These are phyloP conservation scores for Heliangelus exortis DNA, from an alignment of 2,797 vertebrate genomes.

Conservation along the genomic window DNA sequence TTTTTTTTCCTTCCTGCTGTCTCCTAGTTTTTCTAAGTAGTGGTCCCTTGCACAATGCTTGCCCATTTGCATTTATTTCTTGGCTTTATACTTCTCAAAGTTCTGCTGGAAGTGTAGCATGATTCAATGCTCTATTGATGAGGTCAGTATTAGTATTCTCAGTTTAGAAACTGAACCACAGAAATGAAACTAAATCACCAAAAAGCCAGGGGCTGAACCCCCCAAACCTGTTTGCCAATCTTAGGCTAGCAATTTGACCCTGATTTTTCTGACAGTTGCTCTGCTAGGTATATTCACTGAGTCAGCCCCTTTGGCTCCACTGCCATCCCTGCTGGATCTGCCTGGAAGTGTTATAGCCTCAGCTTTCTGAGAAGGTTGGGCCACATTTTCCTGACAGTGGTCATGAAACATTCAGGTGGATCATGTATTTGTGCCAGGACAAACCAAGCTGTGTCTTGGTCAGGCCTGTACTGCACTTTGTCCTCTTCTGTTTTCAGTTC, in stretches of 20 bases:
- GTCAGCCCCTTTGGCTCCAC: not conserved
- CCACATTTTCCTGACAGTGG: not conserved
- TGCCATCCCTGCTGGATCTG: not conserved
- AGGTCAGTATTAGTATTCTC: not conserved
- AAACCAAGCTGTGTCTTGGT: not conserved
- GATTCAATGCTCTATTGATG: not conserved
- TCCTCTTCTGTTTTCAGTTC: not conserved
- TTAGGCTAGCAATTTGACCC: not conserved
- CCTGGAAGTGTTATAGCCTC: not conserved
- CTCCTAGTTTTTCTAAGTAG: not conserved
- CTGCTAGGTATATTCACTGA: not conserved
- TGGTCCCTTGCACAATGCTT: not conserved
- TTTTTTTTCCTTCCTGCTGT: not conserved
- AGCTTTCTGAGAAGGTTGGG: not conserved
- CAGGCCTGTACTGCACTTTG: not conserved
- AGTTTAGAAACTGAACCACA: not conserved
- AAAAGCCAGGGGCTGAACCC: not conserved
- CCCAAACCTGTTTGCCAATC: not conserved
- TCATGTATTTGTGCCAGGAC: fast-evolving
- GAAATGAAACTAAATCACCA: not conserved
- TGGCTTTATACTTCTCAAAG: not conserved
- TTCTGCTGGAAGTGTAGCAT: not conserved
- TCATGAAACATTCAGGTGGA: not conserved
- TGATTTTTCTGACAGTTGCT: not conserved
- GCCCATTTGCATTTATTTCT: not conserved